Conservation (phyloP, 2,888 invertebrate species). For the Carcina quercana region DNA sequence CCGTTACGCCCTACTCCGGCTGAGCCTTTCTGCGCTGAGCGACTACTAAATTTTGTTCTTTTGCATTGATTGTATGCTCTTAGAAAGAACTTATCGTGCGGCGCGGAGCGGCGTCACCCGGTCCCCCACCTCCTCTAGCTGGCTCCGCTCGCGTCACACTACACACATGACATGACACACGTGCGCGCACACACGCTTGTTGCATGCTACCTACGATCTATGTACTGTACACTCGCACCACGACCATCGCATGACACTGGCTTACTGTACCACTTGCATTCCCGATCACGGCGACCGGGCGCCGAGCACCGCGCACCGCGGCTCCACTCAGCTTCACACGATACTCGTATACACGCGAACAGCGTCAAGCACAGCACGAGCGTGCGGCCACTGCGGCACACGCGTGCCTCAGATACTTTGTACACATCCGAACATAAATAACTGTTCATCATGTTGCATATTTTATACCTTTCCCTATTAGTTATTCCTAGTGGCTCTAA, state of each 20-base stretch:
- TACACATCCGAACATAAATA: constrained; percentile 60
- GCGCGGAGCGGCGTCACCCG: constrained; percentile 49
- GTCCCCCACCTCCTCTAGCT: constrained; percentile 54
- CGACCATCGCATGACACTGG: constrained; percentile 64
- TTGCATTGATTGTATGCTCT: background rate
- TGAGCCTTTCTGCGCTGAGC: constrained; percentile 48
- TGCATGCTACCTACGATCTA: constrained; percentile 58
- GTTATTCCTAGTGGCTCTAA: constrained; percentile 57
- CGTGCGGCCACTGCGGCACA: constrained; percentile 45
- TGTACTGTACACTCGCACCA: constrained; percentile 50
- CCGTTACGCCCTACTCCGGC: constrained; percentile 51
- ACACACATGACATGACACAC: constrained; percentile 61
- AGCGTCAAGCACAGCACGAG: constrained; percentile 58
- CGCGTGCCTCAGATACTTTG: constrained; percentile 50
- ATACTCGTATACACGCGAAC: constrained; percentile 68
- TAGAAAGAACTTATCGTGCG: constrained; percentile 7
- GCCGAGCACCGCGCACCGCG: constrained; percentile 39
- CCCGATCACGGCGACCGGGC: constrained; percentile 66
- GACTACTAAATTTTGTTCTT: constrained; percentile 4
- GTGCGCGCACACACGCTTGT: constrained; percentile 54
- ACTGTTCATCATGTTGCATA: constrained; percentile 67
- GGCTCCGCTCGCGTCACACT: constrained; percentile 71
- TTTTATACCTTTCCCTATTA: constrained; percentile 74
- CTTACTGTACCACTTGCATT: constrained; percentile 69
- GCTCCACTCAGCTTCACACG: constrained; percentile 67